These are phyloP conservation scores for Platanista minor DNA, from an alignment of 2,113 vertebrate genomes.

Conservation along the genomic window DNA sequence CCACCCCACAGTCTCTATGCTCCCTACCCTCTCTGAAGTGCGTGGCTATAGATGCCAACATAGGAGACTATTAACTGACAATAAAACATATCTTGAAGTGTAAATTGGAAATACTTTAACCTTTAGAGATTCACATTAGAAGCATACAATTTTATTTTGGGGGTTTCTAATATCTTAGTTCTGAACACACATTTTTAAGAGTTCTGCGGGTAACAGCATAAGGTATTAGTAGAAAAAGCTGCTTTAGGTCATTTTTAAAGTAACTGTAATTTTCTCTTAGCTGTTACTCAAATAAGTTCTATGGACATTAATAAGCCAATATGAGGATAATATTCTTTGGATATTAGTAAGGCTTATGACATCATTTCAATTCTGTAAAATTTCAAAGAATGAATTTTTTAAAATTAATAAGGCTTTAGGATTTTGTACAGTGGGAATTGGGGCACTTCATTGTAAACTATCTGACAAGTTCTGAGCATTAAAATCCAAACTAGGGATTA, in stretches of 20 bases:
- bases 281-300: conserved; percentile 5
- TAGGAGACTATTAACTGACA: not conserved
- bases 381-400: conserved; percentile 43
- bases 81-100: not conserved
- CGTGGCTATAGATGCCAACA: not conserved
- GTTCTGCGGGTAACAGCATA: not conserved
- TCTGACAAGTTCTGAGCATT: conserved; percentile 48
- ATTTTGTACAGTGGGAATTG: conserved; percentile 33
- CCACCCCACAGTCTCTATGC: not conserved
- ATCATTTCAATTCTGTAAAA: conserved; percentile 59
- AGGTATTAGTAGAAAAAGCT: not conserved
- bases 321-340: conserved; percentile 55
- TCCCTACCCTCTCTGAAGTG: not conserved
- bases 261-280: conserved; percentile 11
- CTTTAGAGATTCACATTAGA: not conserved
- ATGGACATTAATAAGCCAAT: conserved; percentile 25
- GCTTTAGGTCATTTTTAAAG: conserved; percentile 13
- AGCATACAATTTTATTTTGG: not conserved
- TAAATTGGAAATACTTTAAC: not conserved
- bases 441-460: conserved; percentile 24
- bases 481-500: conserved; percentile 54
- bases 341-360: conserved; percentile 52
- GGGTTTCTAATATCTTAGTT: not conserved
- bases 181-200: not conserved
- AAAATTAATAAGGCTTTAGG: conserved; percentile 26